Conservation (phyloP, 2,797 vertebrate species). For the Staurois parvus region DNA sequence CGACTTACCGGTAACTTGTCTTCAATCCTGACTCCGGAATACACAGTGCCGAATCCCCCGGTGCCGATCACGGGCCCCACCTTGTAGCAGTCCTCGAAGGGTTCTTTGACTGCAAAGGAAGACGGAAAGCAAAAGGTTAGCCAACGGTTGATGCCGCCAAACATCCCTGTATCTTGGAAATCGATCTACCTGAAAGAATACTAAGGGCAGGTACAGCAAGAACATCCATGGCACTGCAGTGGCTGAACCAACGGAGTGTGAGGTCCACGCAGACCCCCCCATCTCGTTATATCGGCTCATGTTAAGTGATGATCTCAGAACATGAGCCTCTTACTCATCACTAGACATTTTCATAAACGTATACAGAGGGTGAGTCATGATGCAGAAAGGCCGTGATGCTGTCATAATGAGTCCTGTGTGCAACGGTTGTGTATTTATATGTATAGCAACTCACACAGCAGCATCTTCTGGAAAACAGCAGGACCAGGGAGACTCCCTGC, state of each 20-base stretch:
- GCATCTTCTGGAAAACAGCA: slow-evolving; percentile 22
- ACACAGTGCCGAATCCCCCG: slow-evolving; percentile 67
- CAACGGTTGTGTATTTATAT: background rate
- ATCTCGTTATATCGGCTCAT: slow-evolving; percentile 11
- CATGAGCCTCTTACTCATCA: slow-evolving; percentile 27
- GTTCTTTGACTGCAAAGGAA: slow-evolving; percentile 58
- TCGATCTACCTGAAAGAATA: slow-evolving; percentile 23
- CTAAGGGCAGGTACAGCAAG: background rate
- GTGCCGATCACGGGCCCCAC: slow-evolving; percentile 65
- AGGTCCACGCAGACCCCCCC: slow-evolving; percentile 28
- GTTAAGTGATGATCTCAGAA: slow-evolving; percentile 13
- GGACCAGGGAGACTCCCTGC: slow-evolving; percentile 48
- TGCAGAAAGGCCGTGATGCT: background rate
- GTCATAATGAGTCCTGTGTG: background rate
- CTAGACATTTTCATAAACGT: background rate
- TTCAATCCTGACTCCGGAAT: slow-evolving; percentile 62
- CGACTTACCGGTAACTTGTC: slow-evolving; percentile 64
- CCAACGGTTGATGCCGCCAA: background rate
- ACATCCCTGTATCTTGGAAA: too few species aligned
- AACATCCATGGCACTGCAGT: slow-evolving; percentile 3
- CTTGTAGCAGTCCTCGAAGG: slow-evolving; percentile 65
- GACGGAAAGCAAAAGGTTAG: background rate
- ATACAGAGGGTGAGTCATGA: slow-evolving; percentile 49
- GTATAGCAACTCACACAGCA: background rate
- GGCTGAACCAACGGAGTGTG: background rate